Evolutionary conservation across 2,888 invertebrate species (phyloP).

Genomic region (Petrophora chlorosata): DNA sequence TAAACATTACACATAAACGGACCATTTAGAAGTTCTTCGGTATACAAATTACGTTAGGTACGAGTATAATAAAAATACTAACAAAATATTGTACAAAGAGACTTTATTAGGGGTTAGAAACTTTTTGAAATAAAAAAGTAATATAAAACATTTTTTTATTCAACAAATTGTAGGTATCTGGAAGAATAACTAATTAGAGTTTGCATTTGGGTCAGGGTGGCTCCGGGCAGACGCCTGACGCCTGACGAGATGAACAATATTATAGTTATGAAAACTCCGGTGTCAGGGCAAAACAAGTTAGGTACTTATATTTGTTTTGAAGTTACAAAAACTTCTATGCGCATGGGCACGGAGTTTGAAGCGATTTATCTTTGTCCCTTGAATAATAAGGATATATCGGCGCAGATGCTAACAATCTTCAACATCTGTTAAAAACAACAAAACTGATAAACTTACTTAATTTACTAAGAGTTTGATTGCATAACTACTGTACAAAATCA

Average conservation of each 20-base stretch:
- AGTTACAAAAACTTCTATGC: slow-evolving; percentile 36
- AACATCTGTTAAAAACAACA: too few species aligned
- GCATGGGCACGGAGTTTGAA: slow-evolving; percentile 13
- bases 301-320: slow-evolving; percentile 41
- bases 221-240: slow-evolving; percentile 51
- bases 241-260: slow-evolving; percentile 39
- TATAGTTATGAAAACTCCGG: slow-evolving; percentile 43
- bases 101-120: neutral
- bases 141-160: slow-evolving; percentile 13
- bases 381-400: neutral
- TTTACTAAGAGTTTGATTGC: too few species aligned
- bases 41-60: too few species aligned
- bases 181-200: slow-evolving; percentile 46
- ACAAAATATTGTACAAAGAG: neutral
- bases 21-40: neutral
- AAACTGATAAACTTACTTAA: too few species aligned
- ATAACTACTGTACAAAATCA: too few species aligned
- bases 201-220: slow-evolving; percentile 56
- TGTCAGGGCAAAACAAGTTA: slow-evolving; percentile 40
- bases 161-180: slow-evolving; percentile 16
- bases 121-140: slow-evolving; percentile 1
- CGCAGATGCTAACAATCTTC: too few species aligned
- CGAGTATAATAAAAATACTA: too few species aligned
- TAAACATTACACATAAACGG: too few species aligned
- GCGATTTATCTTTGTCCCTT: slow-evolving; percentile 10